Conservation (phyloP, 2,797 vertebrate genomes). For the Podarcis siculus region DNA sequence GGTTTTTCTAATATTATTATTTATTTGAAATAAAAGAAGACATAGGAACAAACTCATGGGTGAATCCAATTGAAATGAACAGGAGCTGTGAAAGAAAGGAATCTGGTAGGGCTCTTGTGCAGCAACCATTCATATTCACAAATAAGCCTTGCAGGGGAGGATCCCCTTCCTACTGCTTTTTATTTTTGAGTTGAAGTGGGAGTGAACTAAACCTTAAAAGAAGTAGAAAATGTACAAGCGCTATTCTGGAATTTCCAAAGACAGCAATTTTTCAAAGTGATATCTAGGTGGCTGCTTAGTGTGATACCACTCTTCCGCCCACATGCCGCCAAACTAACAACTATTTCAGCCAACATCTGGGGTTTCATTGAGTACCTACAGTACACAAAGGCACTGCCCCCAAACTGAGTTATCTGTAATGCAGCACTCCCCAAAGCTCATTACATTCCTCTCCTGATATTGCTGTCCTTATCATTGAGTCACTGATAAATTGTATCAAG, state of each 20-base stretch:
- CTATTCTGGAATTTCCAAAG: neutral
- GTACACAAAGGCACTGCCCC: constrained; percentile 9
- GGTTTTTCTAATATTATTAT: neutral
- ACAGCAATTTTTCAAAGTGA: neutral
- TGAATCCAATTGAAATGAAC: neutral
- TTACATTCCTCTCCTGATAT: constrained; percentile 41
- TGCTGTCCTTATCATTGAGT: constrained; percentile 36
- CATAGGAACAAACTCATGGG: neutral
- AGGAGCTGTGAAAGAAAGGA: neutral
- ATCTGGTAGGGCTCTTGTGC: neutral
- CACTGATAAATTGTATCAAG: constrained; percentile 22
- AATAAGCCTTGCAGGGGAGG: neutral
- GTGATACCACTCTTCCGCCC: neutral
- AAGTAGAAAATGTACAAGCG: constrained; percentile 1
- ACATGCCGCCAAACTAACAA: constrained; percentile 14
- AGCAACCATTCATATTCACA: neutral
- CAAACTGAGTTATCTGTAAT: neutral
- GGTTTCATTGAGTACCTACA: neutral
- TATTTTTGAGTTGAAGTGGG: neutral
- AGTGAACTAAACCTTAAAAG: neutral
- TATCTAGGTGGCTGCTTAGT: neutral
- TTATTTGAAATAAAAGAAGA: neutral
- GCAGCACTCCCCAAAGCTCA: constrained; percentile 16
- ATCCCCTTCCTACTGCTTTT: neutral
- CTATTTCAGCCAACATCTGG: neutral